phyloP scores from a whole-genome alignment of 2,888 invertebrate species.

The Nephrotoma appendiculata region DNA sequence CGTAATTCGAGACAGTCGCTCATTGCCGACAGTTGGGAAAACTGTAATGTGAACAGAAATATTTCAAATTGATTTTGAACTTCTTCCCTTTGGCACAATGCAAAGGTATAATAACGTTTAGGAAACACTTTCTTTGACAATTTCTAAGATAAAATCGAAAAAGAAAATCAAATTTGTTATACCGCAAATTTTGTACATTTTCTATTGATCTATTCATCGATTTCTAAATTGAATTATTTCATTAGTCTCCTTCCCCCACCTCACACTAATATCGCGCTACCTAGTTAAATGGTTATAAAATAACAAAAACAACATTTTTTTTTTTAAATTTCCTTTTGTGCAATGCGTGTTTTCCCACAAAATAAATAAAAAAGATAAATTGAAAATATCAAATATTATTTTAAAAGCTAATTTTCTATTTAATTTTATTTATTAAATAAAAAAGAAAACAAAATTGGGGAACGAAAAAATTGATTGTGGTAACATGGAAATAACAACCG shows the following conservation, averaged over 20 bases:
- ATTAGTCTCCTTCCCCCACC: not conserved
- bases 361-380: not conserved
- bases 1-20: no score
- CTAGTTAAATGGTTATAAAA: not conserved
- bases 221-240: not conserved
- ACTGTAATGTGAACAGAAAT: no score
- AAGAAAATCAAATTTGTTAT: not conserved
- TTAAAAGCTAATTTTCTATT: not conserved
- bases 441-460: not conserved
- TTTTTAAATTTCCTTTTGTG: not conserved
- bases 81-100: no score
- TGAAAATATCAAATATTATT: not conserved
- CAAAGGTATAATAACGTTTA: no score
- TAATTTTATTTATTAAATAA: not conserved
- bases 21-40: no score
- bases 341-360: not conserved
- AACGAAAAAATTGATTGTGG: not conserved
- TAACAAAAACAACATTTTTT: not conserved
- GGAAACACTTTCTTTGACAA: no score
- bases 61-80: no score
- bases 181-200: not conserved
- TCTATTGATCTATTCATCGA: not conserved
- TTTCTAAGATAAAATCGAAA: no score
- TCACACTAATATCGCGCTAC: not conserved
- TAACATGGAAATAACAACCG: not conserved